A percentile compares a stretch with the other conserved stretches of the same genome.
Evolutionary conservation across 2,888 invertebrate genomes (phyloP).

Genomic region (Plebejus melissa): DNA sequence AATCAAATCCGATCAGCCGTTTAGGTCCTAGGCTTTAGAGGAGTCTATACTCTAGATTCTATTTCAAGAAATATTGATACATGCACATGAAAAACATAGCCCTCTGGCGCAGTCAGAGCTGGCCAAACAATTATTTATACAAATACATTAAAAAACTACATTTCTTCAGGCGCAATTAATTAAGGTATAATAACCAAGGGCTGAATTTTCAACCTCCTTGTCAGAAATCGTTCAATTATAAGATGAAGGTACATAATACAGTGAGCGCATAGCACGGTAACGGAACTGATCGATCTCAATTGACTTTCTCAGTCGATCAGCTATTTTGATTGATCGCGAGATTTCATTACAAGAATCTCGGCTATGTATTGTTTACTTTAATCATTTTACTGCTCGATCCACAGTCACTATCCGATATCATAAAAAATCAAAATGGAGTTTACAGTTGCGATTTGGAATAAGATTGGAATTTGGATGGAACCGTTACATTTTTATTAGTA

Average conservation of each 20-base stretch:
- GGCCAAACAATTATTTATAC: no score
- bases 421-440: background rate
- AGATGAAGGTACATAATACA: background rate
- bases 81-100: no score
- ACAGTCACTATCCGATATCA: background rate
- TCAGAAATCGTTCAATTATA: background rate
- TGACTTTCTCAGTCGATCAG: conserved; percentile 15
- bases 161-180: no score
- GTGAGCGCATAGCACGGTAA: background rate
- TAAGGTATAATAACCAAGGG: no score
- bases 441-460: background rate
- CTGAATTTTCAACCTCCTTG: background rate
- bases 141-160: no score
- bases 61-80: no score
- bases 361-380: conserved; percentile 5
- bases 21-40: no score
- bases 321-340: conserved; percentile 13
- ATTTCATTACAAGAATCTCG: conserved; percentile 10
- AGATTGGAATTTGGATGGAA: background rate
- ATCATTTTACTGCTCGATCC: background rate
- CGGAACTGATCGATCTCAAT: conserved; percentile 6
- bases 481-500: background rate
- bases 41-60: no score
- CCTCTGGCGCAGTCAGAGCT: no score
- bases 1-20: no score